Evolutionary conservation across 92 coral and sea anemone species (phyloP), one percentile per base, ranked within the genome.

Genomic region (Nematostella vectensis): DNA sequence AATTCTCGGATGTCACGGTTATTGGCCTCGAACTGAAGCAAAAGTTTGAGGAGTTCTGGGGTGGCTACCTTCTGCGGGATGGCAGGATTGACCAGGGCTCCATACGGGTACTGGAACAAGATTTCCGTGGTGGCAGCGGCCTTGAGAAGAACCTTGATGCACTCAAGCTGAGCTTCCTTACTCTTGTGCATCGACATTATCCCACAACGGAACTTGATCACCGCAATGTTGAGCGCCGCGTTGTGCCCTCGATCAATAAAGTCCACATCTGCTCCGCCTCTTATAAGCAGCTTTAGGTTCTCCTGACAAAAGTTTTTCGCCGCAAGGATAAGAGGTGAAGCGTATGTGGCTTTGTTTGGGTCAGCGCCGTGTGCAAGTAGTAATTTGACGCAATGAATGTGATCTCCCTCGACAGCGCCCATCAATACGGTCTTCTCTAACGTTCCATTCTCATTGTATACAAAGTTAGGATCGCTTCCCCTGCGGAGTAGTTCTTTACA

Each of bases 251-350:
- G 54, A 43, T 85, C 95, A 1, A 54, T 50, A 25, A 49, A 76
- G 39, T 85, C 65, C 3, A 82, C 80, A 52, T 85, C 84, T 0
- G 87, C 95, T 25, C 88, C 95, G 37, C 67, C 58, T 47, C 76
- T 72, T 31, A 85, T 20, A 51, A 85, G 69, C 18, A 85, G 42
- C 28, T 70, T 49, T 29, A 70, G 4, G 12, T 77, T 59, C 9
- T 75, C 79, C 13, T 58, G 58, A 13, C 69, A 70, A 0, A 70
- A 70, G 36, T 71, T 62, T 58, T 71, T 87, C 29, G 83, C 82
- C 19, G 79, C 88, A 36, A 69, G 61, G 31, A 85, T 80, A 1
- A 85, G 59, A 1, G 95, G 95, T n/a, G 82, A 75, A 1, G 95
- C 68, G 49, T 80, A 85, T 0, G 77, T 70, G 0, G 72, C 75